Base-by-base conservation (phyloP, 2,113 vertebrate genomes). In the Elanoides forficatus region DNA sequence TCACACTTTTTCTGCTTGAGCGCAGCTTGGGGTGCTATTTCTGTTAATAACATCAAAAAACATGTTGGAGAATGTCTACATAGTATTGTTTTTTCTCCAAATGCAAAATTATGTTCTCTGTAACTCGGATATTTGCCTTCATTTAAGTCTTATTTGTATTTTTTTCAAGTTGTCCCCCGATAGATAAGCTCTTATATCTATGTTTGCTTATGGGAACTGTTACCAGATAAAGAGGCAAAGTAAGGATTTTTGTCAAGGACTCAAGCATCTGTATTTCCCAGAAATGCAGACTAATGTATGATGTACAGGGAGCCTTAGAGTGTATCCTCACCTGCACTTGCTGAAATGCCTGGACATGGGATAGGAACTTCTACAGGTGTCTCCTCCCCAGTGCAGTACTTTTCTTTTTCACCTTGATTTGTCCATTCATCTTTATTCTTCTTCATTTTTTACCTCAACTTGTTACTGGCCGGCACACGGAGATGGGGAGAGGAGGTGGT, bases 11-110 rank as follows among this genome's bases (percentile, higher is more conserved):
- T 50, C 92, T 87, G 88, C 73, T 84, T 67, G 79, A 93, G 78
- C 20, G 25, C 87, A 94, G 94, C 73, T 96, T 83, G 47, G 47
- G 58, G 72, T 93, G 88, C 72, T 95, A 45, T 93, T 87, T 94
- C 66, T 96, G 68, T 85, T 95, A 96, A 91, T 85, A 93, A 26
- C 68, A 27, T 97, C 45, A 89, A 96, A 47, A 88, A 81, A 90
- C 48, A 87, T 23, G 29, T 78, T 96, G 88, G 82, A 84, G 93
- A 78, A 43, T 70, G 65, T 90, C 72, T 80, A 89, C 52, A 26
- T 63, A 81, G 82, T 53, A 83, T 86, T 92, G 79, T 62, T 76
- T 93, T 89, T 81, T 56, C 71, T 96, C 53, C 72, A 95, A 75
- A 82, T 93, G 85, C 55, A 74, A 86, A 93, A 89, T 86, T 88